Base-by-base conservation (phyloP, 2,797 vertebrate species). In the Harpagifer antarcticus region DNA sequence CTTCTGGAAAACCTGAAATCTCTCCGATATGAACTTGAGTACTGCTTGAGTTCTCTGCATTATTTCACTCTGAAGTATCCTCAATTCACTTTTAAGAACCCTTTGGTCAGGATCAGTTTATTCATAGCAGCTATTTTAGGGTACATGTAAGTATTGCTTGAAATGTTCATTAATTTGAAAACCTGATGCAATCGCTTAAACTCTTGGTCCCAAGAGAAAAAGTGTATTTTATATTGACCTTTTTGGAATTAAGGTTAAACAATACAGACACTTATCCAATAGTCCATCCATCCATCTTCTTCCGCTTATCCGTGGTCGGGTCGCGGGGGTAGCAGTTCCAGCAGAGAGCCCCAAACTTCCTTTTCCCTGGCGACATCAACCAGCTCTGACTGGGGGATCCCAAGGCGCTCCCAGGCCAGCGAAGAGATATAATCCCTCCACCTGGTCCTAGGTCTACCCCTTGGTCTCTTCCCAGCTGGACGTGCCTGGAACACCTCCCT, bases 1-100 rank as follows among this genome's bases (percentile, higher is more conserved):
- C 45, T 16, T 47, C 23, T 75, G 69, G 63, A 77, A 73, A 73
- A 66, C 20, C 16, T 19, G 14, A 47, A 59, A 11, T 40, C 27
- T 43, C 9, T 60, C 12, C 15, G 15, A 33, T 47, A 59, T 48
- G 61, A 61, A 56, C 59, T 44, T 8, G 40, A 65, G 40, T 33
- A 45, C 40, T 62, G 27, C 27, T 27, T 74, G 19, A 66, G 53
- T 74, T 52, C 37, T 19, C 5, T 27, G 12, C 42, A 64, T 75
- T 4, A 76, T 60, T 63, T 50, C 11, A 55, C 40, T 17, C 40
- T 52, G 48, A 54, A 62, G 4, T 2, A 61, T 0, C 7, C 45
- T 54, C 0, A 49, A 44, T 56, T 61, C 31, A 31, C 48, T 44
- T 19, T 37, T 19, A 13, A 37, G 5, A 2, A 10, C 5, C 11